Base-by-base conservation (phyloP, 2,888 invertebrate species). In the Kuschelorhynchus macadamiae region DNA sequence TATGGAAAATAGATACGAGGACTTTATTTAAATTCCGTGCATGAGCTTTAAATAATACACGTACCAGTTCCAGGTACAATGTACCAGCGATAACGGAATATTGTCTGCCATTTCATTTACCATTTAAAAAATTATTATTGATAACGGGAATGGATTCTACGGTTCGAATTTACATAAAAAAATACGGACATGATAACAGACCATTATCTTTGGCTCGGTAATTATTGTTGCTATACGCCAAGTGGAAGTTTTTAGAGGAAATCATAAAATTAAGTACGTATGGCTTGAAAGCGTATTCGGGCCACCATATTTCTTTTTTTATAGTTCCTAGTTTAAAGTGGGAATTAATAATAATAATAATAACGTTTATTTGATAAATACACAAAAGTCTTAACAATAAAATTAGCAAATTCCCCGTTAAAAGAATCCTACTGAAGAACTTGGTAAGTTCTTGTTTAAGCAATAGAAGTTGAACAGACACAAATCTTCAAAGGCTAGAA, bases 41-140 rank as follows among this genome's bases (percentile, higher is more conserved):
- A 50, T 50, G 64, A 50, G 46, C 44, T 47, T 65, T n/a, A 47
- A 49, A 32, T 57, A 32, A 9, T 25, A 47, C 64, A 65, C 64
- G 64, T 65, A 65, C 44, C 57, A 44, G 39, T 67, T 67, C 67
- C 61, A 67, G 62, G 67, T 68, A 68, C 67, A 55, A 47, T 59
- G 67, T 63, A 63, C 63, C 57, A 63, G 62, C 47, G 69, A 69
- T 69, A 69, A 69, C 69, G 69, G 69, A 52, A 69, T 64, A 69
- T 64, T 39, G 69, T 69, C 69, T 69, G 60, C 64, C 64, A 64
- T 68, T 68, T 59, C 63, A 63, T 68, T 63, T 68, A 39, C 62
- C 68, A 50, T 68, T 63, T 62, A 36, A 67, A 64, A 57, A 66
- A 53, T 66, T 57, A 65, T 52, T 66, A 66, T 60, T 66, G 66